A percentile compares a stretch with the other conserved stretches of the same genome.
Evolutionary conservation across 2,797 vertebrate species (phyloP).

Genomic region (Discoglossus pictus): DNA sequence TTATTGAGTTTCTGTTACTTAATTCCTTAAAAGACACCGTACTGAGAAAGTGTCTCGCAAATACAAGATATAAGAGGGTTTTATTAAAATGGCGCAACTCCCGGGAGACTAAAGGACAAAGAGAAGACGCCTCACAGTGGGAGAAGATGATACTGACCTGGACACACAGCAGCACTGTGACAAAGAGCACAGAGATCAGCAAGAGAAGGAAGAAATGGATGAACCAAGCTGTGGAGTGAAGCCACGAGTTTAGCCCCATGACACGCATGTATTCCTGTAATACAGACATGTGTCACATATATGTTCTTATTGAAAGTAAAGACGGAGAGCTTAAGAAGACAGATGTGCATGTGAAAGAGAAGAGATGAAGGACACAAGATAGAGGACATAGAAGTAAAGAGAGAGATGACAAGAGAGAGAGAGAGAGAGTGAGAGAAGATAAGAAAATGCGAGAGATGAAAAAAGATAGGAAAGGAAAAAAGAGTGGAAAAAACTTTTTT

Average conservation of each 20-base stretch:
- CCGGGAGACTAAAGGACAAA: too few relatives aligned
- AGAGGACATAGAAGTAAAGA: not conserved
- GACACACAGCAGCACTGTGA: slow-evolving; percentile 89
- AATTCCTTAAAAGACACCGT: too few relatives aligned
- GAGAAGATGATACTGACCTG: slow-evolving; percentile 82
- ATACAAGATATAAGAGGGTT: too few relatives aligned
- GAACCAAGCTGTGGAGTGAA: slow-evolving; percentile 96
- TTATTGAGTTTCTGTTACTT: too few relatives aligned
- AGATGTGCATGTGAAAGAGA: too few relatives aligned
- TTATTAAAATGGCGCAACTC: too few relatives aligned
- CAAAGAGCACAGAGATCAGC: slow-evolving; percentile 81
- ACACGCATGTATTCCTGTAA: slow-evolving; percentile 96
- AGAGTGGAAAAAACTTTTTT: too few relatives aligned
- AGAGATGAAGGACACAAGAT: not conserved
- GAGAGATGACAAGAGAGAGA: not conserved
- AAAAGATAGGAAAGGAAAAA: too few relatives aligned
- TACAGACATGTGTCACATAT: not conserved
- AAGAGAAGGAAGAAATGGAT: slow-evolving; percentile 93
- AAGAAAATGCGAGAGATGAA: not conserved
- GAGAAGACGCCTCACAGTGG: too few relatives aligned
- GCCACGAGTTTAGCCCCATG: slow-evolving; percentile 98
- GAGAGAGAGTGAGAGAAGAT: not conserved
- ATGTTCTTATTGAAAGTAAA: too few relatives aligned
- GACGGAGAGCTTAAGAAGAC: too few relatives aligned
- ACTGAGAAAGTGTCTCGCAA: too few relatives aligned